Conservation (phyloP, 2,888 invertebrate species). For the Listrodromus nycthemerus region DNA sequence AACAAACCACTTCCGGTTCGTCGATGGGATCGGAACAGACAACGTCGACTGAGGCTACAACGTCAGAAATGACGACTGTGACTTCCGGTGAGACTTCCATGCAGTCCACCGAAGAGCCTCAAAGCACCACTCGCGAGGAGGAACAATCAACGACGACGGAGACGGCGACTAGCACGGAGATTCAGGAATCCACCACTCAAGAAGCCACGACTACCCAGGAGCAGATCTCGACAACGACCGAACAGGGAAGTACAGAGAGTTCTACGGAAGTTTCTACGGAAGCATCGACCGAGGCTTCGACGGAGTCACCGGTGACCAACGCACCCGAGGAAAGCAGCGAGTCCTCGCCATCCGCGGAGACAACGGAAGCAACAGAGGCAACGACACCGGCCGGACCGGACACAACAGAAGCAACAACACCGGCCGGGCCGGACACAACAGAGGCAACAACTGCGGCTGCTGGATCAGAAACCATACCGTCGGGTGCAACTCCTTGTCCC, state of each 20-base stretch:
- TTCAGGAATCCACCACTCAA: conserved; percentile 54
- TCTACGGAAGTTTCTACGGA: conserved; percentile 61
- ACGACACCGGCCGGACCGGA: conserved; percentile 1
- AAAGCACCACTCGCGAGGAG: conserved; percentile 65
- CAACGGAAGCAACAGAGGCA: conserved; percentile 41
- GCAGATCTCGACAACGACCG: conserved; percentile 15
- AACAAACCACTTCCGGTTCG: conserved; percentile 39
- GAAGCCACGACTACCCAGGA: conserved; percentile 15
- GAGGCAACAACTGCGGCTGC: conserved; percentile 2
- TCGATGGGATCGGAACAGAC: conserved; percentile 55
- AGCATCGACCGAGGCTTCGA: conserved; percentile 45
- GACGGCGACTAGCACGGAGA: conserved; percentile 57
- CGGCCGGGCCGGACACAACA: conserved; percentile 44
- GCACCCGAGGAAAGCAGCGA: conserved; percentile 57
- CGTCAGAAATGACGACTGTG: conserved; percentile 62
- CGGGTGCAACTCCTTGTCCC: conserved; percentile 75
- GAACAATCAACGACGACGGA: conserved; percentile 62
- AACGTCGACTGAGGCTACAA: conserved; percentile 52
- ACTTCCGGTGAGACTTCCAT: conserved; percentile 60
- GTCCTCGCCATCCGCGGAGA: conserved; percentile 76
- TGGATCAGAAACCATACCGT: background rate
- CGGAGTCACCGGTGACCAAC: conserved; percentile 58
- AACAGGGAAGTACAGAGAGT: conserved; percentile 43
- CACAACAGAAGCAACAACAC: conserved; percentile 3
- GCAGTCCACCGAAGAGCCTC: conserved; percentile 44